Evolutionary conservation across 2,888 invertebrate genomes (phyloP).

Genomic region (Spilosoma lubricipeda): DNA sequence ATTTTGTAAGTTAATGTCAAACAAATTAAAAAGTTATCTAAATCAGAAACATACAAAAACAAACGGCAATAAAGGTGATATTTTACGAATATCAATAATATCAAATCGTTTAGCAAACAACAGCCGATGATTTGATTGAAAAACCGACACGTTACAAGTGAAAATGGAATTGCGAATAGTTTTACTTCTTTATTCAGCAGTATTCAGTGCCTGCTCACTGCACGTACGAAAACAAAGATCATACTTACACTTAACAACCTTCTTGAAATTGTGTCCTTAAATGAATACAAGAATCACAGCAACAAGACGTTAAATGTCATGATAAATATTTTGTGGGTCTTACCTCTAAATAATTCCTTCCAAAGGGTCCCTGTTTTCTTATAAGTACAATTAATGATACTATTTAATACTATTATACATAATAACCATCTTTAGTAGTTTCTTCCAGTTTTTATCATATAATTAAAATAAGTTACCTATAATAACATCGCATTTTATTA

Average conservation of each 20-base stretch:
- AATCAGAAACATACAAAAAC: neutral
- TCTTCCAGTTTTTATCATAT: slow-evolving; percentile 11
- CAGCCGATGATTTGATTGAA: neutral
- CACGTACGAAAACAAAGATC: neutral
- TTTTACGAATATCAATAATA: neutral
- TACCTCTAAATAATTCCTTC: neutral
- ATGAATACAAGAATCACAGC: neutral
- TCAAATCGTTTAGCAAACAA: neutral
- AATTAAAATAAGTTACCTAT: slow-evolving; percentile 26
- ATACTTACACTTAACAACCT: neutral
- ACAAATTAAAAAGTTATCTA: neutral
- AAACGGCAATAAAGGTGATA: neutral
- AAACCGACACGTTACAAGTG: neutral
- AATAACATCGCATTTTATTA: slow-evolving; percentile 23
- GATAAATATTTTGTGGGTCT: neutral
- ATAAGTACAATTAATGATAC: slow-evolving; percentile 5
- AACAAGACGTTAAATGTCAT: neutral
- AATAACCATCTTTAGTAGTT: slow-evolving; percentile 10
- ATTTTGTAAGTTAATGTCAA: neutral
- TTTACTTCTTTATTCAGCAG: neutral
- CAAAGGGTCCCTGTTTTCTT: slow-evolving; percentile 8
- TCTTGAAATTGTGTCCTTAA: neutral
- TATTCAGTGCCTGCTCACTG: neutral
- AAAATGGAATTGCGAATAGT: too few relatives aligned
- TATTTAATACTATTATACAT: slow-evolving; percentile 28